Percentiles rank a stretch among this genome's conserved stretches.
These are phyloP conservation scores for Shinisaurus crocodilurus DNA, from an alignment of 2,113 vertebrate species.

Conservation along the genomic window DNA sequence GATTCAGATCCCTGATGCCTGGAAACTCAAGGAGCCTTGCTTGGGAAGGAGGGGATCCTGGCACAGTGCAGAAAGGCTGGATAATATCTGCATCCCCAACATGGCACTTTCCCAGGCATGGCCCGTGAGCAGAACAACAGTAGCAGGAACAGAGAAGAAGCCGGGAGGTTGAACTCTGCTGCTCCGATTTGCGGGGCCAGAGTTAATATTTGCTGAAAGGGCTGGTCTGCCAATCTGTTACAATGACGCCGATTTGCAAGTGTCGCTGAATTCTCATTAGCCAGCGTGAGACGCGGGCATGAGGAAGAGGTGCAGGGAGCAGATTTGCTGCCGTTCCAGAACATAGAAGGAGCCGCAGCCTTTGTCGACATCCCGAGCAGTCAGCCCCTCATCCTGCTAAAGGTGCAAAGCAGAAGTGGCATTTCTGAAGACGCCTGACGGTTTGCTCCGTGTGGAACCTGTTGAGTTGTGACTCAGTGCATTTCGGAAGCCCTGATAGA, in stretches of 20 bases:
- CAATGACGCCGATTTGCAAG: fast-evolving
- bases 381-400: slow-evolving; percentile 20
- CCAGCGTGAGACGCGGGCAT: fast-evolving
- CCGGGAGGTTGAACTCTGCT: background rate
- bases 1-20: background rate
- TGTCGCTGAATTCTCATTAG: fast-evolving
- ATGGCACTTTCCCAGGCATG: background rate
- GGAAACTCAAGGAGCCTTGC: background rate
- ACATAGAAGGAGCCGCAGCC: background rate
- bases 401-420: slow-evolving; percentile 51
- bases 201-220: background rate
- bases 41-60: background rate
- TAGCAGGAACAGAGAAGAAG: background rate
- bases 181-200: background rate
- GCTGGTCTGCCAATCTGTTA: background rate
- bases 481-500: slow-evolving; percentile 63
- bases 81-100: background rate
- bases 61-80: background rate
- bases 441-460: slow-evolving; percentile 58
- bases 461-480: slow-evolving; percentile 67
- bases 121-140: background rate
- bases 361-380: background rate
- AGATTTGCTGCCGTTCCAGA: background rate
- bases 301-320: background rate
- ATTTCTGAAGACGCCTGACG: slow-evolving; percentile 67